Conservation (phyloP, 2,797 vertebrate species). For the Acrossocheilus fasciatus region DNA sequence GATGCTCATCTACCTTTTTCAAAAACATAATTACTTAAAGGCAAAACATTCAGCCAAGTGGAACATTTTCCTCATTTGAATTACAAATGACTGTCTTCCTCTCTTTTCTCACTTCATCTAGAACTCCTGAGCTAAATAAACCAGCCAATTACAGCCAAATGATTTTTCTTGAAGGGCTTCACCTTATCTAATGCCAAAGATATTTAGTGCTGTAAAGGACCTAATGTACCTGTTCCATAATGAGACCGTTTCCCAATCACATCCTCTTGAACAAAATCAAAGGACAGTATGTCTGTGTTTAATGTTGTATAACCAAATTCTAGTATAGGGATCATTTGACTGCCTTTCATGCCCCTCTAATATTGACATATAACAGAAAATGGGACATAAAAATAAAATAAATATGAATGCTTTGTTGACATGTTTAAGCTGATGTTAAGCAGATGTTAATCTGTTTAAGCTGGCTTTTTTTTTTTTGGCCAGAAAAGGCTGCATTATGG, state of each 20-base stretch:
- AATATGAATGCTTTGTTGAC: not conserved
- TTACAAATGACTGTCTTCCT: constrained; percentile 19
- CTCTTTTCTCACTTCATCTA: constrained; percentile 5
- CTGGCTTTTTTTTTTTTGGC: not conserved
- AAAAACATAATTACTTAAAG: constrained; percentile 40
- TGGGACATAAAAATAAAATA: not conserved
- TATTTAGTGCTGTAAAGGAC: not conserved
- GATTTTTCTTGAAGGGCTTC: not conserved
- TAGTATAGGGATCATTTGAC: not conserved
- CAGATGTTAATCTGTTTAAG: not conserved
- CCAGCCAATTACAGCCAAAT: not conserved
- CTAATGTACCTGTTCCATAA: not conserved
- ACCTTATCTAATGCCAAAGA: not conserved
- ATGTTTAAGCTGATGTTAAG: not conserved
- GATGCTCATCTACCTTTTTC: constrained; percentile 42
- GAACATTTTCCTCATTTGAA: constrained; percentile 12
- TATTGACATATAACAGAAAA: not conserved
- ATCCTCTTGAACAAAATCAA: not conserved
- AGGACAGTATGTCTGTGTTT: not conserved
- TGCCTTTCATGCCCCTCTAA: not conserved
- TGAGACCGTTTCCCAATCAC: not conserved
- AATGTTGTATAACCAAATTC: not conserved
- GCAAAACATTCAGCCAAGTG: constrained; percentile 34
- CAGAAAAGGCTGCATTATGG: not conserved
- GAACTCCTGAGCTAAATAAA: constrained; percentile 16